Percentiles rank a stretch among this genome's conserved stretches.
These are phyloP conservation scores for Alsophila aescularia DNA, from an alignment of 2,888 invertebrate species.

Conservation along the genomic window DNA sequence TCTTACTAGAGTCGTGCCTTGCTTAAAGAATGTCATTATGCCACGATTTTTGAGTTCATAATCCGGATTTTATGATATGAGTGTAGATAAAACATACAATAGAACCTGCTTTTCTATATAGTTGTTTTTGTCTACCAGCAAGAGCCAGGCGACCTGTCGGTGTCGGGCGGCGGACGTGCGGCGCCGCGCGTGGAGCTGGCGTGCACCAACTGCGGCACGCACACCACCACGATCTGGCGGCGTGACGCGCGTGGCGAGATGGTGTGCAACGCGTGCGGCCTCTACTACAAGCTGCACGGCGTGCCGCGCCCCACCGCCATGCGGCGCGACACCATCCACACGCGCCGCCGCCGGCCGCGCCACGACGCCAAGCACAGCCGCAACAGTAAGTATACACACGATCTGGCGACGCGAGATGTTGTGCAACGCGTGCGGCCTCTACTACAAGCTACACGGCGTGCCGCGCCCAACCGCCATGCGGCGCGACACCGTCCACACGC, in stretches of 20 bases:
- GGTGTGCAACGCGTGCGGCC: slow-evolving; percentile 99
- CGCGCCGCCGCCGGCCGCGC: slow-evolving; percentile 94
- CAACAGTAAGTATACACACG: slow-evolving; percentile 66
- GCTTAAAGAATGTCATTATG: no score
- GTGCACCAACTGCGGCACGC: slow-evolving; percentile 99
- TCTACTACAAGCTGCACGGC: slow-evolving; percentile 98
- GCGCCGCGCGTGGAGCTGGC: slow-evolving; percentile 89
- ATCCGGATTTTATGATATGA: no score
- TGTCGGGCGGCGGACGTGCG: slow-evolving; percentile 29
- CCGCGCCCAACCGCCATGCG: slow-evolving; percentile 97
- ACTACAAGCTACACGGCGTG: slow-evolving; percentile 98
- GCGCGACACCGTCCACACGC: slow-evolving; percentile 97
- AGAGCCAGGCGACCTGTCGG: slow-evolving; percentile 48
- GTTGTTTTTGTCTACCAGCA: slow-evolving; percentile 35
- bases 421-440: slow-evolving; percentile 99
- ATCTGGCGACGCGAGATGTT: slow-evolving; percentile 72
- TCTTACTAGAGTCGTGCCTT: no score
- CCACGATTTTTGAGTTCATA: no score
- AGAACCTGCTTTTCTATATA: no score
- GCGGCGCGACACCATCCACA: slow-evolving; percentile 98
- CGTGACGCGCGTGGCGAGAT: slow-evolving; percentile 98
- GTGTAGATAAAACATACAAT: no score
- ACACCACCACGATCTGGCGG: slow-evolving; percentile 98
- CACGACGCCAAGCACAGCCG: slow-evolving; percentile 85
- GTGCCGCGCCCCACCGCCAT: slow-evolving; percentile 97